Base-by-base conservation (phyloP, 2,888 invertebrate species). In the Ophion costatus region DNA sequence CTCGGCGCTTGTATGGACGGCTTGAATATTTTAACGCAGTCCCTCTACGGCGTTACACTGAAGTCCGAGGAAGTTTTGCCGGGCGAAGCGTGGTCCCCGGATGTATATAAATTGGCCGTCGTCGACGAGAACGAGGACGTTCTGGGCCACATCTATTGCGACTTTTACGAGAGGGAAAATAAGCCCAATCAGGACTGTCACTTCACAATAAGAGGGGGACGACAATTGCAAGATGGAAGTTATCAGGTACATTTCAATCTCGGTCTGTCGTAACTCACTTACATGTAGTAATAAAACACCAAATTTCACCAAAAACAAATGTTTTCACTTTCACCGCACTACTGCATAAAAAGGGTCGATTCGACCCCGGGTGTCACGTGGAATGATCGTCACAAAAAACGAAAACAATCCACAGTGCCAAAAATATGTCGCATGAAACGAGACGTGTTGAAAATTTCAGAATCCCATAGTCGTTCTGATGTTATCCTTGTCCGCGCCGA, bases 111-210 rank as follows among this genome's bases (percentile, higher is more conserved):
- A 94, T 94, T 99, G 83, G 97, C 97, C n/a, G 98, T 99, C 33
- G 95, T 96, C 1, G 97, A 98, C 90, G 96, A 97, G 89, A 94
- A 94, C 0, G 97, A 98, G 91, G 97, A 97, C 0, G 93, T 97
- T 14, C 94, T 99, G 51, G 99, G 99, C 0, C 96, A 98, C 91
- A 98, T 99, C 90, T 99, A 99, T 94, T 99, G 99, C 94, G 99
- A 99, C 94, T 97, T 99, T 91, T 99, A 97, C 92, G 98, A 98
- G 94, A 95, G 99, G 76, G 94, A 95, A 33, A 97, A 97, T n/a
- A 99, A 99, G 94, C 97, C 98, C 6, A 97, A 98, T 94, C 99
- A 99, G 94, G 99, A 99, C 94, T 99, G 99, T 91, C 99, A 99
- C 94, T 99, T 99, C 94, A 99, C 99, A 0, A 99, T 99, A 88